Evolutionary conservation across 2,797 vertebrate species (phyloP).

Genomic region (Xyrichtys novacula): DNA sequence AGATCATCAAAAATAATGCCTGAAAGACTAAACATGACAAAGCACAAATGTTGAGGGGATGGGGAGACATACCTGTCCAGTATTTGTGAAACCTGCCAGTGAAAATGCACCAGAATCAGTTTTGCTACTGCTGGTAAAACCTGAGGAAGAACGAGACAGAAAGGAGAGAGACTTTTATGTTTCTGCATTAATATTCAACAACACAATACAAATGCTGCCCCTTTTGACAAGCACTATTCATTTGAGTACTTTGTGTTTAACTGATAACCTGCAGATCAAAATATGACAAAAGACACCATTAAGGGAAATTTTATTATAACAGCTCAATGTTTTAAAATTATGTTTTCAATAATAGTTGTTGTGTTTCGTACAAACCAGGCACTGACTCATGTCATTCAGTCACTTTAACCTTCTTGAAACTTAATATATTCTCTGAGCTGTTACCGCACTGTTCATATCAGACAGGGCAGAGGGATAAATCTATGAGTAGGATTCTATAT

Average conservation of each 20-base stretch:
- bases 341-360: too few relatives aligned
- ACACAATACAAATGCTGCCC: too few relatives aligned
- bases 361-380: not conserved
- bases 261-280: too few relatives aligned
- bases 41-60: not conserved
- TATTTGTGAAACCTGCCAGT: slow-evolving; percentile 98
- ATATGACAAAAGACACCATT: too few relatives aligned
- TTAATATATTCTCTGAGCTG: slow-evolving; percentile 1
- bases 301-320: too few relatives aligned
- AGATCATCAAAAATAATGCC: not conserved
- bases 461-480: not conserved
- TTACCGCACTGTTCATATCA: not conserved
- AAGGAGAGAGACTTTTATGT: not conserved
- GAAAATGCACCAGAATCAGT: slow-evolving; percentile 98
- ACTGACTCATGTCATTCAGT: not conserved
- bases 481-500: not conserved
- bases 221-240: too few relatives aligned
- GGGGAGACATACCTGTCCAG: slow-evolving; percentile 91
- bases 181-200: not conserved
- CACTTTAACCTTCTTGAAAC: not conserved
- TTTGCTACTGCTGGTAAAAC: slow-evolving; percentile 97
- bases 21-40: not conserved
- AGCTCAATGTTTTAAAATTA: too few relatives aligned
- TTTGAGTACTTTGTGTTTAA: too few relatives aligned
- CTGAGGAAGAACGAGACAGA: slow-evolving; percentile 73